Conservation (phyloP, 2,113 vertebrate species). For the Brachirus orientalis region DNA sequence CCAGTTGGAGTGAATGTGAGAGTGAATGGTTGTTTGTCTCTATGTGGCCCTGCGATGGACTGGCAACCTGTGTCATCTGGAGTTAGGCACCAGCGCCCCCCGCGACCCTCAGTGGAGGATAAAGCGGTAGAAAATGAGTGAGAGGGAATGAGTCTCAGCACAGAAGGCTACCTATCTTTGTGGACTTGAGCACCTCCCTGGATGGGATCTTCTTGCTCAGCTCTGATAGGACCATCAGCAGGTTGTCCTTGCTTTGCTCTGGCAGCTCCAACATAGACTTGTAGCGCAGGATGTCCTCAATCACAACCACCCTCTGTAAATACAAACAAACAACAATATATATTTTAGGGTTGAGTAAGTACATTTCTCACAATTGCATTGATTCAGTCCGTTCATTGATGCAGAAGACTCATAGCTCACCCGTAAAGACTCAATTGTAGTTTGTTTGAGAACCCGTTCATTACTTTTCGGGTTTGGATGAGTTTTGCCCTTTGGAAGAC, state of each 20-base stretch:
- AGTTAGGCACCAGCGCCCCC: no score
- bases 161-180: slow-evolving; percentile 90
- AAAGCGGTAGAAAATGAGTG: no score
- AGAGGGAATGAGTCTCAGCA: no score
- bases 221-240: slow-evolving; percentile 86
- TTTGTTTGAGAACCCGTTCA: slow-evolving; percentile 86
- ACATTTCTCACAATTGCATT: rapidly evolving
- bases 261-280: slow-evolving; percentile 90
- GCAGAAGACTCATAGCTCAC: slow-evolving; percentile 70
- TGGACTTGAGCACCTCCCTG: slow-evolving; percentile 90
- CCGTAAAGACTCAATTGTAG: slow-evolving; percentile 92
- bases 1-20: no score
- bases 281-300: slow-evolving; percentile 94
- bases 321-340: slow-evolving; percentile 50
- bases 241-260: slow-evolving; percentile 87
- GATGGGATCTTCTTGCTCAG: slow-evolving; percentile 96
- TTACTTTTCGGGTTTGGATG: slow-evolving; percentile 59
- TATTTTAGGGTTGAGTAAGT: not conserved
- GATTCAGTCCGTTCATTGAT: not conserved
- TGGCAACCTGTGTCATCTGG: no score
- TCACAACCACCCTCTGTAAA: slow-evolving; percentile 93
- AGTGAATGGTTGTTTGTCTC: no score
- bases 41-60: no score
- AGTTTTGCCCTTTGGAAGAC: slow-evolving; percentile 72
- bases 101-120: no score